Conservation (phyloP, 2,888 invertebrate species). For the Onthophagus sagittarius region DNA sequence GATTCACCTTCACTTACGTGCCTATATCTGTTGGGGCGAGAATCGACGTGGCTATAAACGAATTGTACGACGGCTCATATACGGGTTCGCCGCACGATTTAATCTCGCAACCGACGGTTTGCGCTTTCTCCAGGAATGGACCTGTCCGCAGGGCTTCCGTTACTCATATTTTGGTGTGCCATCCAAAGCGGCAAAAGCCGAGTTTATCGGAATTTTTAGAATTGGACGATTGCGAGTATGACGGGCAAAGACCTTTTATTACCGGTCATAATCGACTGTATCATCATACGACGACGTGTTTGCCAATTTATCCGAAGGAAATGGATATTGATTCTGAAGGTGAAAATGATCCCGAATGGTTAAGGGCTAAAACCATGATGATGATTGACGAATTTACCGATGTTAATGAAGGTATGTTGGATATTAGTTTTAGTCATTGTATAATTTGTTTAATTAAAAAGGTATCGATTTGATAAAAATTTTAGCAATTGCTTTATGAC, state of each 20-base stretch:
- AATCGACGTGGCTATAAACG: constrained; percentile 93
- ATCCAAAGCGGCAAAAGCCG: constrained; percentile 61
- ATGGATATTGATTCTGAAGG: constrained; percentile 91
- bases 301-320: constrained; percentile 92
- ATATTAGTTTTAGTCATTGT: too few relatives aligned
- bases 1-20: constrained; percentile 91
- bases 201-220: constrained; percentile 87
- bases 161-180: constrained; percentile 74
- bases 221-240: constrained; percentile 78
- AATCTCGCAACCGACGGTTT: constrained; percentile 69
- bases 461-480: too few relatives aligned
- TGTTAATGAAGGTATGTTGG: constrained; percentile 82
- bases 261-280: constrained; percentile 75
- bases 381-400: constrained; percentile 99
- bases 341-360: constrained; percentile 92
- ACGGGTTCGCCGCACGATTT: constrained; percentile 89
- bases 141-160: constrained; percentile 71
- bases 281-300: constrained; percentile 90
- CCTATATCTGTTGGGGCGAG: constrained; percentile 72
- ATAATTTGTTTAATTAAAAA: too few relatives aligned
- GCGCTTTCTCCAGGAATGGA: constrained; percentile 65
- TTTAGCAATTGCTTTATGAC: too few relatives aligned
- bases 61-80: constrained; percentile 92
- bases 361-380: constrained; percentile 89
- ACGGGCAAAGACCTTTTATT: constrained; percentile 82